Evolutionary conservation across 2,113 vertebrate genomes (phyloP).

Genomic region (Xiphorhynchus elegans): DNA sequence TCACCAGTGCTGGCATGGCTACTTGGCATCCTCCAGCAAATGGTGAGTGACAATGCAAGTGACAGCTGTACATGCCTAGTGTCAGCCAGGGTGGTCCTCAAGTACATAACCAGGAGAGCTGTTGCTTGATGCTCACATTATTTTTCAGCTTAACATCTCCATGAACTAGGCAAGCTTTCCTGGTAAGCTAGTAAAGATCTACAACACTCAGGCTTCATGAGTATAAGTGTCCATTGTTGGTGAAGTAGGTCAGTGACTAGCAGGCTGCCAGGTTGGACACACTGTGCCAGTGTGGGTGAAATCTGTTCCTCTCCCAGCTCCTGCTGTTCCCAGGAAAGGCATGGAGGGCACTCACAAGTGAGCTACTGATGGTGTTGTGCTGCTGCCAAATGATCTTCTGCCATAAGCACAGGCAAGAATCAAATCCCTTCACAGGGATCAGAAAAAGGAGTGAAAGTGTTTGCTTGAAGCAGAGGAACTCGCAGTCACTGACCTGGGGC

Average conservation of each 20-base stretch:
- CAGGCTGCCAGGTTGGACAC: neutral
- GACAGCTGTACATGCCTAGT: rapidly evolving
- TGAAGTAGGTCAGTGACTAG: neutral
- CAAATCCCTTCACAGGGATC: neutral
- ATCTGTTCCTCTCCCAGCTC: neutral
- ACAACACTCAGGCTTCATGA: neutral
- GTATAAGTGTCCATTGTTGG: rapidly evolving
- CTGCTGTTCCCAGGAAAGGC: neutral
- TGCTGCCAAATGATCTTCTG: neutral
- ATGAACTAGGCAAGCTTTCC: neutral
- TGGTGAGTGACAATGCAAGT: neutral
- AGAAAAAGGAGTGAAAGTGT: neutral
- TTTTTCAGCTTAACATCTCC: neutral
- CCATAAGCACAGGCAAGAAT: neutral
- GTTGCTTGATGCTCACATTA: neutral
- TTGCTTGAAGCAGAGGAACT: neutral
- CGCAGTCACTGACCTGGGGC: neutral
- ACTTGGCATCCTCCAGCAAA: neutral
- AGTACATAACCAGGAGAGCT: neutral
- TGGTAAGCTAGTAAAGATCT: neutral
- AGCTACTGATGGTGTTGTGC: neutral
- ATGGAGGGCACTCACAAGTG: neutral
- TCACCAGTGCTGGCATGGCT: rapidly evolving
- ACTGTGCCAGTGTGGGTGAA: rapidly evolving
- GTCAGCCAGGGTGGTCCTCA: neutral